Evolutionary conservation across 1,140 invertebrate genomes (phyloP).

Genomic region (Drosophila bifasciata): DNA sequence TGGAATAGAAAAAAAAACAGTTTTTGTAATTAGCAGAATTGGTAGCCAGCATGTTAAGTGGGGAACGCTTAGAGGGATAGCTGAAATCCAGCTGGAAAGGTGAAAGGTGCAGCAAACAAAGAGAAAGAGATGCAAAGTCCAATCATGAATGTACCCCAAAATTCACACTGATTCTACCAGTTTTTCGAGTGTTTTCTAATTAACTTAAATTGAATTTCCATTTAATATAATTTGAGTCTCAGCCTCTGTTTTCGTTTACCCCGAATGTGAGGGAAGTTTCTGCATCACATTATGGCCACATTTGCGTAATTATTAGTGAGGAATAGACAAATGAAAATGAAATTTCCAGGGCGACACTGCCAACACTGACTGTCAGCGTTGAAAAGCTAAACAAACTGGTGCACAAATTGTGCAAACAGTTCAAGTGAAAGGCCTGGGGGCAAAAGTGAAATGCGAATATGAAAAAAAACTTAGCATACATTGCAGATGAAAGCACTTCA

Average conservation of each 20-base stretch:
- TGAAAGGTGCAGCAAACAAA: not conserved
- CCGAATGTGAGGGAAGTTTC: constrained; percentile 3
- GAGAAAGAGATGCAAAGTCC: no score
- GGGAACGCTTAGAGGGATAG: constrained; percentile 6
- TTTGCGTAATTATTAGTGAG: constrained; percentile 56
- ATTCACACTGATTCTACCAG: no score
- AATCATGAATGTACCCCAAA: no score
- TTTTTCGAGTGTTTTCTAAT: no score
- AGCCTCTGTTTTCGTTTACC: constrained; percentile 21
- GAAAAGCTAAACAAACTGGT: constrained; percentile 67
- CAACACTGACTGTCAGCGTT: constrained; percentile 35
- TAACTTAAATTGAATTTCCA: not conserved
- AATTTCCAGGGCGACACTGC: constrained; percentile 33
- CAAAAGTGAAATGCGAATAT: constrained; percentile 12
- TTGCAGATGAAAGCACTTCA: constrained; percentile 60
- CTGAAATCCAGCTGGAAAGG: not conserved
- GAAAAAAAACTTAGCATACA: constrained; percentile 36
- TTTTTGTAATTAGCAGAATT: constrained; percentile 62
- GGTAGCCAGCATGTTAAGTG: constrained; percentile 4
- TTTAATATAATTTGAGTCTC: constrained; percentile 37
- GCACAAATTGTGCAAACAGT: constrained; percentile 50
- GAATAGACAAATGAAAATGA: constrained; percentile 59
- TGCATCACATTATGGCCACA: constrained; percentile 41
- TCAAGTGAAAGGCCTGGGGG: constrained; percentile 41
- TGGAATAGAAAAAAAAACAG: constrained; percentile 64